A percentile compares a stretch with the other conserved stretches of the same genome.
These are phyloP conservation scores for Aradophagus sp. DNA, from an alignment of 1,140 invertebrate species.

Conservation along the genomic window DNA sequence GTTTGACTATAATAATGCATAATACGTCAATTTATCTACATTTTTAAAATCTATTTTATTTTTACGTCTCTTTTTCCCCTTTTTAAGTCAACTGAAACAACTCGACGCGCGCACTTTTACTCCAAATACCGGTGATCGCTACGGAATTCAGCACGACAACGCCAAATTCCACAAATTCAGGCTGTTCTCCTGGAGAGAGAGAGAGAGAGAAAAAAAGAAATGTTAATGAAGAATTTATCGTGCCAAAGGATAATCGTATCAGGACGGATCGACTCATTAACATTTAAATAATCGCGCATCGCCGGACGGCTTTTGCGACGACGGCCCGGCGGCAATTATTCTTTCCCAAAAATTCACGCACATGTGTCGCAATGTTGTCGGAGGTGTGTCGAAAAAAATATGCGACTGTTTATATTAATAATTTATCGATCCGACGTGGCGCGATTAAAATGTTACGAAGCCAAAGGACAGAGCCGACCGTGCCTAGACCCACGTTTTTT, in stretches of 20 bases:
- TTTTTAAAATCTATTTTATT: too few relatives aligned
- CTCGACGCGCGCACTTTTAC: too few relatives aligned
- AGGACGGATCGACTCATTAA: conserved; percentile 47
- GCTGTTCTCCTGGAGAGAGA: too few relatives aligned
- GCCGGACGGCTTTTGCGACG: conserved; percentile 42
- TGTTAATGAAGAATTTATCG: conserved; percentile 41
- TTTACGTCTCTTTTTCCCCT: too few relatives aligned
- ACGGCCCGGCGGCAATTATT: conserved; percentile 45
- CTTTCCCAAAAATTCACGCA: conserved; percentile 42
- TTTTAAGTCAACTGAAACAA: too few relatives aligned
- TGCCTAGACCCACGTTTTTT: conserved; percentile 14
- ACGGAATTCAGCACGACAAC: too few relatives aligned
- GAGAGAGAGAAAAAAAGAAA: too few relatives aligned
- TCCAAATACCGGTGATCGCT: too few relatives aligned
- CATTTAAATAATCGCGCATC: conserved; percentile 57
- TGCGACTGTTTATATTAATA: conserved; percentile 59
- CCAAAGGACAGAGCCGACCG: conserved; percentile 31
- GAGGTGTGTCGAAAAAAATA: conserved; percentile 53
- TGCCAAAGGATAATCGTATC: conserved; percentile 37
- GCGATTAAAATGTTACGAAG: conserved; percentile 52
- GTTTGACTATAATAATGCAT: too few relatives aligned
- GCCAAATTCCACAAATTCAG: too few relatives aligned
- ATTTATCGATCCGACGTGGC: conserved; percentile 54
- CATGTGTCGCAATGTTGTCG: conserved; percentile 50
- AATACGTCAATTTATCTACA: too few relatives aligned